A percentile compares a stretch with the other conserved stretches of the same genome.
These are phyloP conservation scores for Pteropus alecto DNA, from an alignment of 2,113 vertebrate species.

Conservation along the genomic window DNA sequence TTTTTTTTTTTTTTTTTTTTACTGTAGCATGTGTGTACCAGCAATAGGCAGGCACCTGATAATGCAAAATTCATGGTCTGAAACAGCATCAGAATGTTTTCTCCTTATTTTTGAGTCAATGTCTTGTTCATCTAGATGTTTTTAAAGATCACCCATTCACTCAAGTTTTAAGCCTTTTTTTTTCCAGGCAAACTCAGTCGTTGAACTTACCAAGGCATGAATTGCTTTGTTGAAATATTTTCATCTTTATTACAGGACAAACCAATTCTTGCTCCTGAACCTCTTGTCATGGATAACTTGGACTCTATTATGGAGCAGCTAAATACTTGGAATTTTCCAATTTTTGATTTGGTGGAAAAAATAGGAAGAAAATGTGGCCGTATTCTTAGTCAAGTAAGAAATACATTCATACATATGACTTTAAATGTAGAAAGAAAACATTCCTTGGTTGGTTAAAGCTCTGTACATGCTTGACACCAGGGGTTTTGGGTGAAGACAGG, in stretches of 20 bases:
- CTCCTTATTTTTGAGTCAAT: not conserved
- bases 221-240: conserved; percentile 1
- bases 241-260: conserved; percentile 87
- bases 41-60: not conserved
- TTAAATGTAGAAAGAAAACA: not conserved
- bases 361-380: conserved; percentile 93
- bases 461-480: not conserved
- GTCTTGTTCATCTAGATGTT: not conserved
- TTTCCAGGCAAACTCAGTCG: not conserved
- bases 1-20: not conserved
- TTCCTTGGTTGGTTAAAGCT: not conserved
- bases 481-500: not conserved
- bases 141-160: not conserved
- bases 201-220: not conserved
- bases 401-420: not conserved
- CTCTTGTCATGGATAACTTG: conserved; percentile 94
- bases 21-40: not conserved
- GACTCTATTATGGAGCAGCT: conserved; percentile 93
- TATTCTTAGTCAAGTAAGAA: conserved; percentile 97
- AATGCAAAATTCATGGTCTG: not conserved
- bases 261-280: conserved; percentile 92
- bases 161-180: conserved; percentile 11
- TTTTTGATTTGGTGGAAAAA: conserved; percentile 96
- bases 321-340: conserved; percentile 99
- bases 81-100: not conserved